Percentiles rank a stretch among this genome's conserved stretches.
These are phyloP conservation scores for Apostichopus japonicus DNA, from an alignment of 35 echinoderm and acorn worm genomes.

Conservation along the genomic window DNA sequence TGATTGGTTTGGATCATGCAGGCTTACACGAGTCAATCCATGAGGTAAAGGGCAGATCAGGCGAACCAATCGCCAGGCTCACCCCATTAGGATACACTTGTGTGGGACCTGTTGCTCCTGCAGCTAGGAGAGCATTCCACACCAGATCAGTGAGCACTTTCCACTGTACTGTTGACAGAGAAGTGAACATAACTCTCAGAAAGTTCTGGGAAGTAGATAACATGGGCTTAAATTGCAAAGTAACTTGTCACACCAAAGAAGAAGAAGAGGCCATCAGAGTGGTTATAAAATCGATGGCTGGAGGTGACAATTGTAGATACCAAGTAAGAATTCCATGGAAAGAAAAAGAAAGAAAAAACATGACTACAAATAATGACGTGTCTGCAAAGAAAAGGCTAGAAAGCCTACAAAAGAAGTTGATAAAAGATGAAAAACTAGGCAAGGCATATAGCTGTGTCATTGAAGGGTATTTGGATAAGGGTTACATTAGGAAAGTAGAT, in stretches of 20 bases:
- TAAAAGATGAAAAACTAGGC: slow-evolving; percentile 7
- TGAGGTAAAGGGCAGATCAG: slow-evolving; percentile 23
- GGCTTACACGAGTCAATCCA: slow-evolving; percentile 2
- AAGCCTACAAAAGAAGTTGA: slow-evolving; percentile 11
- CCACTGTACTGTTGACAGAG: background rate
- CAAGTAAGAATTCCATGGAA: slow-evolving; percentile 56
- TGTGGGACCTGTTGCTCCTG: slow-evolving; percentile 30
- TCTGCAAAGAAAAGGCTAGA: slow-evolving; percentile 7
- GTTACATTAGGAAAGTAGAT: slow-evolving; percentile 53
- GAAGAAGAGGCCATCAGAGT: slow-evolving; percentile 14
- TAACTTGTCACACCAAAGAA: slow-evolving; percentile 16
- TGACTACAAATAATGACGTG: slow-evolving; percentile 7
- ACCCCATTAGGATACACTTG: slow-evolving; percentile 58
- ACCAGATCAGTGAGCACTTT: background rate
- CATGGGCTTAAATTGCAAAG: background rate
- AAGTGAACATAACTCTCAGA: background rate
- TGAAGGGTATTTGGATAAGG: slow-evolving; percentile 20
- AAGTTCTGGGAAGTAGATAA: slow-evolving; percentile 63
- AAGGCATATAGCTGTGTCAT: slow-evolving; percentile 41
- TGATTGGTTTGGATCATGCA: slow-evolving; percentile 21
- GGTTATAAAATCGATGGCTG: background rate
- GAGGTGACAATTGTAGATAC: background rate
- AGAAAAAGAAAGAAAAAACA: background rate
- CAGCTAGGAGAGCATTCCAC: background rate
- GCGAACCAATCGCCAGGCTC: slow-evolving; percentile 58